These are phyloP conservation scores for Pocillopora meandrina DNA, from an alignment of 92 coral and sea anemone species.

Conservation along the genomic window DNA sequence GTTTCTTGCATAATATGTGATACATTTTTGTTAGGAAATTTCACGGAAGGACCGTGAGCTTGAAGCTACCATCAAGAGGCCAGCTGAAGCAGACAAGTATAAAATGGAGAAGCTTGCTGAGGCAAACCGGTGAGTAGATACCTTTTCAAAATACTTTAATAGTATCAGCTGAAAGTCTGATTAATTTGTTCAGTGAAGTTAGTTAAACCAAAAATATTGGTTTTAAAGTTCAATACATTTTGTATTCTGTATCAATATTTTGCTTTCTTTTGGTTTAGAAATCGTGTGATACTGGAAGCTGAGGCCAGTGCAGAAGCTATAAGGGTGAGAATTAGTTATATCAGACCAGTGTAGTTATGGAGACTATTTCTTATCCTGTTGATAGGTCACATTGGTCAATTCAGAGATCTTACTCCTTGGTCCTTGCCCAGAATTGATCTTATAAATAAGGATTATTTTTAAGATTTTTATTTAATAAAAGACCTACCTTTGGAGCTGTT, in stretches of 20 bases:
- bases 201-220: too few relatives aligned
- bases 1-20: neutral
- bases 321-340: constrained; percentile 51
- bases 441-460: too few relatives aligned
- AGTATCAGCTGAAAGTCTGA: neutral
- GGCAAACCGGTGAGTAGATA: constrained; percentile 74
- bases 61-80: constrained; percentile 88
- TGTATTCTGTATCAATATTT: neutral
- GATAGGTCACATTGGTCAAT: neutral
- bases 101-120: constrained; percentile 92
- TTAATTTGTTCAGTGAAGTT: too few relatives aligned
- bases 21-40: constrained; percentile 69
- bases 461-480: too few relatives aligned
- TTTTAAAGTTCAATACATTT: too few relatives aligned
- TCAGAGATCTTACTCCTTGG: too few relatives aligned
- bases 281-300: constrained; percentile 93
- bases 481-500: too few relatives aligned
- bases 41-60: constrained; percentile 89
- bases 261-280: constrained; percentile 42
- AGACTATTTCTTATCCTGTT: neutral
- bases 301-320: constrained; percentile 90
- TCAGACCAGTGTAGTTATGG: neutral
- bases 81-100: constrained; percentile 97
- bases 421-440: too few relatives aligned
- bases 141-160: neutral